Evolutionary conservation across 2,113 vertebrate species (phyloP), one percentile per base, ranked within the genome.

Genomic region (Orthonyx spaldingii): DNA sequence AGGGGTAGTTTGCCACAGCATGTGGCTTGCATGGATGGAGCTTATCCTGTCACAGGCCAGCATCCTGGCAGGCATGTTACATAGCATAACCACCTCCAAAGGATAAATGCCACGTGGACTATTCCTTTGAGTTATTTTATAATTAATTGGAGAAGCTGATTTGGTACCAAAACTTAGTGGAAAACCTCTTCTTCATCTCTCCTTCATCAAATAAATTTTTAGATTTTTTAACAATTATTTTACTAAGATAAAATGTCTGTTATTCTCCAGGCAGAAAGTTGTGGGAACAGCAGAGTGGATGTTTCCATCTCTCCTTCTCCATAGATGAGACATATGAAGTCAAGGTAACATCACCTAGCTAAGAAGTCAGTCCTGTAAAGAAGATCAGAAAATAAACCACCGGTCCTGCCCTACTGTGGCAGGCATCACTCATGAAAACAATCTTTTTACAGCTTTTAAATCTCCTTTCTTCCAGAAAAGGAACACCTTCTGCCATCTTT

Each of bases 11-110:
- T 56, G 1, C 1, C 52, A 63, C 11, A 10, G 23, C 10, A 11
- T 1, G 7, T 28, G 41, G 9, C 39, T 71, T 28, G 13, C 26
- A 30, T 33, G 44, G 32, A 32, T 9, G 4, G 5, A 77, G 18
- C 41, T 35, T 9, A 23, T 42, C 59, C 30, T 47, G 53, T 18
- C 39, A 37, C 5, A 39, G 78, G 28, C n/a, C 77, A 60, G 21
- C 22, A 33, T 24, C 55, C 24, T 1, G 0, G 35, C 39, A 65
- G 24, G 30, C 11, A 6, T 4, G 7, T 72, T 19, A 41, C 0
- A 4, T 1, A 46, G 8, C 42, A 39, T 44, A 84, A 52, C 32
- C 22, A 46, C 7, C 33, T 66, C 18, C 60, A 82, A 56, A 75
- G 42, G 20, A 46, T 21, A 53, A 84, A 33, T 10, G 61, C 6